Percentiles rank a stretch among this genome's conserved stretches.
Evolutionary conservation across 2,888 invertebrate genomes (phyloP).

Genomic region (Opisthograptis luteolata): DNA sequence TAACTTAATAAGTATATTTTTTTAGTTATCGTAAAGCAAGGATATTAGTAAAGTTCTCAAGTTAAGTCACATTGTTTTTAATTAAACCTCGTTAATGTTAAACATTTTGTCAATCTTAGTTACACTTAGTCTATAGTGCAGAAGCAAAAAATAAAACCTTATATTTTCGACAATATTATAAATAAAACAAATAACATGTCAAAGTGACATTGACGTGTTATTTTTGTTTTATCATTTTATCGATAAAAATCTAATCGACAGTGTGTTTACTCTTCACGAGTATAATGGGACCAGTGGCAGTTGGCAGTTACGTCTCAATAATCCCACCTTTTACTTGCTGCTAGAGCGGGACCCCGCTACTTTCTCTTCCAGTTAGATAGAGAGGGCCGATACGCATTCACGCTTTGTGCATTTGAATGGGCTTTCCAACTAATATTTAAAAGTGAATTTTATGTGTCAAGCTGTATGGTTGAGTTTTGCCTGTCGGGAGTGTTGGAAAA

Average conservation of each 20-base stretch:
- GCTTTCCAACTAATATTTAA: neutral
- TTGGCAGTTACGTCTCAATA: conserved; percentile 83
- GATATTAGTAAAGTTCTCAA: too few relatives aligned
- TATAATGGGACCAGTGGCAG: conserved; percentile 83
- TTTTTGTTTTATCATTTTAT: conserved; percentile 15
- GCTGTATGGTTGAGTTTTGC: conserved; percentile 39
- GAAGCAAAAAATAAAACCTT: neutral
- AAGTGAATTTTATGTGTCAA: conserved; percentile 20
- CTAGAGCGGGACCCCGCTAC: conserved; percentile 52
- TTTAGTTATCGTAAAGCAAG: too few relatives aligned
- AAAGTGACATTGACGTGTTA: neutral
- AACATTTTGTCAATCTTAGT: too few relatives aligned
- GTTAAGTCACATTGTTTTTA: too few relatives aligned
- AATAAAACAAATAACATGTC: neutral
- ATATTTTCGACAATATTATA: neutral
- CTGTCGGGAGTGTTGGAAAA: conserved; percentile 30
- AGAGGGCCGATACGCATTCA: conserved; percentile 65
- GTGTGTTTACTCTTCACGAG: conserved; percentile 73
- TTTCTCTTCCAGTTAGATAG: conserved; percentile 39
- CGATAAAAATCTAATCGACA: conserved; percentile 34
- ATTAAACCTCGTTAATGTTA: too few relatives aligned
- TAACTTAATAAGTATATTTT: too few relatives aligned
- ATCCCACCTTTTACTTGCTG: conserved; percentile 78
- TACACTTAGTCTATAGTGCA: too few relatives aligned
- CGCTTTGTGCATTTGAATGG: conserved; percentile 63